phyloP scores from a whole-genome alignment of 2,113 vertebrate species.

The Macaca mulatta region DNA sequence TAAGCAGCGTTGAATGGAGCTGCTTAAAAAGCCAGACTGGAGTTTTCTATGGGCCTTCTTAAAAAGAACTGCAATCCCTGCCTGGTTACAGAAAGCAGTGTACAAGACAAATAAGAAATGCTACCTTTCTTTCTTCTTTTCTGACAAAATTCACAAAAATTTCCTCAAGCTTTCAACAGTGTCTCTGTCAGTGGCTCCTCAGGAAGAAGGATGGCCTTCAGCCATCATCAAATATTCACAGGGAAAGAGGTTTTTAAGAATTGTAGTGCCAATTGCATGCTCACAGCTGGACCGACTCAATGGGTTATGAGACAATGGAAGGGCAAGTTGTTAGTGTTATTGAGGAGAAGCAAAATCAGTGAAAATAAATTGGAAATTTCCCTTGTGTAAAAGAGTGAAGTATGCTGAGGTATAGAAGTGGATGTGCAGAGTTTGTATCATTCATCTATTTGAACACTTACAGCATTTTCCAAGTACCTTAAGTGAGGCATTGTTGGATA shows the following conservation, averaged over 20 bases:
- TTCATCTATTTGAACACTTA: background rate
- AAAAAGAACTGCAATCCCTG: background rate
- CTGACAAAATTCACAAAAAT: slow-evolving; percentile 11
- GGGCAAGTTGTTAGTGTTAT: background rate
- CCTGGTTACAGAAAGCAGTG: background rate
- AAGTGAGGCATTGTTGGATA: background rate
- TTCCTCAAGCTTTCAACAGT: background rate
- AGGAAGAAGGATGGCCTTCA: background rate
- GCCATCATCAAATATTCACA: background rate
- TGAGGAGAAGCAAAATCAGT: background rate
- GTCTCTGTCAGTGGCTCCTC: background rate
- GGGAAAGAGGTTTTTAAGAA: background rate
- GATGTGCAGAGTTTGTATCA: background rate
- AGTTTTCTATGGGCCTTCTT: background rate
- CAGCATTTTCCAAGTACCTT: background rate
- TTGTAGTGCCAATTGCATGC: background rate
- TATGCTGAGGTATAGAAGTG: background rate
- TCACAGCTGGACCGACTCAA: background rate
- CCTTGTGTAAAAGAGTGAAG: background rate
- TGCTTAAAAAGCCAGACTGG: background rate
- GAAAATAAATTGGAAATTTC: slow-evolving; percentile 27
- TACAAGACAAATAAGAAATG: background rate
- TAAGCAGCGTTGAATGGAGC: background rate
- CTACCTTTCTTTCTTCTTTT: slow-evolving; percentile 17
- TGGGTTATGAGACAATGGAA: background rate